Evolutionary conservation across 2,113 vertebrate species (phyloP).

Genomic region (Colaptes auratus): DNA sequence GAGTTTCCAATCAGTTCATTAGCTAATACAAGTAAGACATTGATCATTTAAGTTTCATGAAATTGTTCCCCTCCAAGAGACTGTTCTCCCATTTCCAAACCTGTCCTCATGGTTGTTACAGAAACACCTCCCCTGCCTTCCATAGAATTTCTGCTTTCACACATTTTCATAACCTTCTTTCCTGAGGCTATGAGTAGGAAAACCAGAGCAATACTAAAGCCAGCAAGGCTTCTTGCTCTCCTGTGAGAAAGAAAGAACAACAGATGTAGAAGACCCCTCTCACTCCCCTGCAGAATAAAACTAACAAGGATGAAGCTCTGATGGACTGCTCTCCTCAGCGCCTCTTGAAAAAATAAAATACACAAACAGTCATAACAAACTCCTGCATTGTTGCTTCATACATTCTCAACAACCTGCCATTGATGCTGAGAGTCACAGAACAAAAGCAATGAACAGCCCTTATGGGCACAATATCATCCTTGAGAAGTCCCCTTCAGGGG

Average conservation of each 20-base stretch:
- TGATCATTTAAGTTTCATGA: background rate
- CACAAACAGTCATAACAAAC: background rate
- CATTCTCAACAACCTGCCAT: background rate
- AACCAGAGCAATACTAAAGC: background rate
- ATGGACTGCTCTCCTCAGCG: background rate
- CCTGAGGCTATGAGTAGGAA: background rate
- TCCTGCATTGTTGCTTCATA: background rate
- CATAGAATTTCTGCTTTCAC: background rate
- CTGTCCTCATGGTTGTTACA: background rate
- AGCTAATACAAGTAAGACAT: background rate
- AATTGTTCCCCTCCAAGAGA: background rate
- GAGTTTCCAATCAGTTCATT: too few species aligned
- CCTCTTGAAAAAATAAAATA: background rate
- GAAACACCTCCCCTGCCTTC: background rate
- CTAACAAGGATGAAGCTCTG: background rate
- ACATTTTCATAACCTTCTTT: background rate
- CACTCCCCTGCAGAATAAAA: background rate
- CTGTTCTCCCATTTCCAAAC: background rate
- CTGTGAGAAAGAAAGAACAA: background rate
- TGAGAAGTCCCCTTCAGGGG: background rate
- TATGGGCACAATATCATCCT: background rate
- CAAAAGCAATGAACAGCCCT: background rate
- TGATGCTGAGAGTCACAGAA: background rate
- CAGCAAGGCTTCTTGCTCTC: background rate
- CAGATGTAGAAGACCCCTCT: background rate